phyloP scores from a whole-genome alignment of 2,888 invertebrate species.

The Nemotelus pantherinus region DNA sequence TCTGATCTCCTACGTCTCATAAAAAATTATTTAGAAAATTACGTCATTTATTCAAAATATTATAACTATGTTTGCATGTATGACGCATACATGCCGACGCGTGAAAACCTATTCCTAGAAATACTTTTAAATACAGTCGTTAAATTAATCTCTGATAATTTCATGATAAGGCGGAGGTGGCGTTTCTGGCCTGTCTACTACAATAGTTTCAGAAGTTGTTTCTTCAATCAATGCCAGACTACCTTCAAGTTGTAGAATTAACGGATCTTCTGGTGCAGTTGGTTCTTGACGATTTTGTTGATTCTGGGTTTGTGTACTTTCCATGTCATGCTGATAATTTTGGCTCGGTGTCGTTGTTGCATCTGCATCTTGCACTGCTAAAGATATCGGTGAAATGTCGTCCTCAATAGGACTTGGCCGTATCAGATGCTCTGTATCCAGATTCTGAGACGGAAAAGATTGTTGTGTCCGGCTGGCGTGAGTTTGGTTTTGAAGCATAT shows the following conservation, averaged over 20 bases:
- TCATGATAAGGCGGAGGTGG: slow-evolving; percentile 62
- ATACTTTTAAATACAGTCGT: too few species aligned
- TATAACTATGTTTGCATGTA: too few species aligned
- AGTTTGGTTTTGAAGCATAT: neutral
- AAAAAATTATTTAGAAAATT: too few species aligned
- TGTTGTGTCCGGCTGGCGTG: neutral
- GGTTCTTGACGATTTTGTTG: neutral
- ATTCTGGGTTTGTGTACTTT: neutral
- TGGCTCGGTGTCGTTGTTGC: too few species aligned
- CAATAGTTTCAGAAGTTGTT: neutral
- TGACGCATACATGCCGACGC: too few species aligned
- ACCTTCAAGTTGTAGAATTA: too few species aligned
- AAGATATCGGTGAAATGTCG: slow-evolving; percentile 8
- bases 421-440: slow-evolving; percentile 30
- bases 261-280: too few species aligned
- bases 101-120: too few species aligned
- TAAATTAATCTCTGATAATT: slow-evolving; percentile 53
- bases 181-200: slow-evolving; percentile 55
- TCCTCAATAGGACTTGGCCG: slow-evolving; percentile 17
- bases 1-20: too few species aligned
- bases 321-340: too few species aligned
- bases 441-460: neutral
- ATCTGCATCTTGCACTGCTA: neutral
- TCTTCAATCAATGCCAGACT: too few species aligned
- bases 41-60: too few species aligned